Evolutionary conservation across 2,888 invertebrate genomes (phyloP), one percentile per base, ranked within the genome.

Genomic region (Plebejus melissa): DNA sequence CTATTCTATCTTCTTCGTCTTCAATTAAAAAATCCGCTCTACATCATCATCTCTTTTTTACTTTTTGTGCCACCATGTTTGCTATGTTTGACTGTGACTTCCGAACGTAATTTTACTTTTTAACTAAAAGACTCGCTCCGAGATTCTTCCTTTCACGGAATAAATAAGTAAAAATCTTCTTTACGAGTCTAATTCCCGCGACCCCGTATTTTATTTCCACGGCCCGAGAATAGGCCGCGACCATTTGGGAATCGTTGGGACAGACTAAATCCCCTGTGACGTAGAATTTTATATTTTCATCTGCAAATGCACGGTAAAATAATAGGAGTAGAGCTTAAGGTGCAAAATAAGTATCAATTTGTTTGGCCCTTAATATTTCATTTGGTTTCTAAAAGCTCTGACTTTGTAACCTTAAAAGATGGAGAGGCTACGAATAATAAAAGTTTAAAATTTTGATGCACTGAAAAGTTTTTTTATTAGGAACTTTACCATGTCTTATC

Each of bases 191-290:
- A 65, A 65, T 65, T 65, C 65, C 36, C 65, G 32, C 32, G 65
- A 32, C 65, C 36, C 65, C 32, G 65, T 65, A 65, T 65, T 65
- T 65, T 65, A 65, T 32, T 13, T 65, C 65, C 13, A 65, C 32
- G 65, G 65, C 65, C 16, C 65, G 36, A 65, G 65, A 13, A 65
- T 32, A 36, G 32, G 65, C 13, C 65, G 65, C 65, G 32, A 65
- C 65, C 65, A 32, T 65, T 65, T 65, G 65, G 65, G 65, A 65
- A 65, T 65, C 65, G 65, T 65, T 65, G 65, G 65, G 65, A 65
- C 65, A 36, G 65, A 13, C 13, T 65, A 65, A 65, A 32, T 65
- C 65, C 65, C 65, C 36, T 65, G 65, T 65, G 65, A 36, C 65
- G 65, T 32, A 65, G 65, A 65, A 65, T 65, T 65, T 65, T 65